Conservation (phyloP, 1,140 invertebrate genomes). For the Trichogramma pretiosum region DNA sequence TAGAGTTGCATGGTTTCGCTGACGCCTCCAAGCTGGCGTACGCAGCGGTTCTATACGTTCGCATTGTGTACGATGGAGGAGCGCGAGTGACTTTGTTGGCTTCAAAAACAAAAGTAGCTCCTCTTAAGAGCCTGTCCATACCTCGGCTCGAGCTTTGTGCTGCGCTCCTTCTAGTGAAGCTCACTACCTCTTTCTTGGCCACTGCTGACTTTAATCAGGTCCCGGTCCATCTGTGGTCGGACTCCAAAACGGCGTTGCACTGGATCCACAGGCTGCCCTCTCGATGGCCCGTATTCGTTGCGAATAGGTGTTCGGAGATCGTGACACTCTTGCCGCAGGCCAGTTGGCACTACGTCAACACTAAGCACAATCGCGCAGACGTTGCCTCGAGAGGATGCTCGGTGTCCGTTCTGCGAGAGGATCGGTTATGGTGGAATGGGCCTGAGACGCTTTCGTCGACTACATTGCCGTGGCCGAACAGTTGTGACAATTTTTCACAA, state of each 20-base stretch:
- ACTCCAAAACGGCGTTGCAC: too few relatives aligned
- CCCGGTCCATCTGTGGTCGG: conserved; percentile 26
- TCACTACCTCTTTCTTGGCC: conserved; percentile 23
- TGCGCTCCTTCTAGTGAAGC: conserved; percentile 13
- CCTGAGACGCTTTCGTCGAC: too few relatives aligned
- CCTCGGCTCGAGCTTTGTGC: conserved; percentile 21
- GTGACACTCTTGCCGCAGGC: conserved; percentile 14
- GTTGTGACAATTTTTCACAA: too few relatives aligned
- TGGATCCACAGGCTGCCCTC: conserved; percentile 25
- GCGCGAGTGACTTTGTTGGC: conserved; percentile 19
- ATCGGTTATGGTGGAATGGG: conserved; percentile 31
- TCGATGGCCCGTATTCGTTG: conserved; percentile 30
- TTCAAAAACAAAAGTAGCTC: conserved; percentile 19
- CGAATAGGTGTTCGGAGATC: conserved; percentile 30
- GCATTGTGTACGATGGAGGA: background rate
- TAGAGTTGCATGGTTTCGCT: conserved; percentile 23
- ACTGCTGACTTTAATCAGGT: background rate
- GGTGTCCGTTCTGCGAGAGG: background rate
- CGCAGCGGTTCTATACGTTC: conserved; percentile 23
- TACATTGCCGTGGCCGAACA: too few relatives aligned
- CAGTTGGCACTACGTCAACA: conserved; percentile 11
- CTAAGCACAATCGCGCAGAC: conserved; percentile 3
- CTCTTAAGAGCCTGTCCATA: conserved; percentile 18
- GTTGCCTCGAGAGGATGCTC: conserved; percentile 15
- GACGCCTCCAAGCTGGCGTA: conserved; percentile 24